Evolutionary conservation across 2,113 vertebrate genomes (phyloP), one percentile per base, ranked within the genome.

Genomic region (Chlamydotis undulata): DNA sequence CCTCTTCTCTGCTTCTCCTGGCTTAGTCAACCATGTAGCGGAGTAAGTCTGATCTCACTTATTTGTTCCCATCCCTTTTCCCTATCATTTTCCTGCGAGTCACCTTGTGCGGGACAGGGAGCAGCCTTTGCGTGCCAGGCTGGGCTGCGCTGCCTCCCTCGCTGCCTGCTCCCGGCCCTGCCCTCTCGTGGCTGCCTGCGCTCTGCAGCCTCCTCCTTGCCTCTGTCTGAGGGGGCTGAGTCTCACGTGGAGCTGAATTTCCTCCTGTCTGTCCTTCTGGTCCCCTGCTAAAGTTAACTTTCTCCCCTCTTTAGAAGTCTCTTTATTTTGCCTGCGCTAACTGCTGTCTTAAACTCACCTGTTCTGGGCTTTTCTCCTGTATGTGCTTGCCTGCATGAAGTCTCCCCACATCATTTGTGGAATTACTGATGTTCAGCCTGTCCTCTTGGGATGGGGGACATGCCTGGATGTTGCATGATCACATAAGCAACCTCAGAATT

Each of bases 31-130:
- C 95, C 74, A 35, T n/a, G 16, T 65, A 78, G 49, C 6, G 0
- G 39, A 91, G 96, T 97, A 96, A 97, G 96, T 97, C 86, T 89
- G 70, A 89, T 55, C 55, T 89, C 86, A 70, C 14, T 84, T 83
- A 49, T 19, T 87, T 93, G 53, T 85, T 76, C 61, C 79, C 13
- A 45, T 53, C 41, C 37, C 33, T 87, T 67, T 87, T 75, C 68
- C 31, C 29, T 31, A 1, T 74, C 18, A 2, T 37, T 74, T 83
- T 67, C 63, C 25, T 33, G 56, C 7, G 26, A 35, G 70, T 75
- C 45, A 14, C n/a, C 0, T 56, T 12, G 47, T 14, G 53, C 2
- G 4, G 90, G 55, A 37, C 83, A 15, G 14, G 67, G 82, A 63
- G 7, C 37, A 33, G 79, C 57, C 37, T 76, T 25, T 24, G 70